These are phyloP conservation scores for Aplysina aerophoba DNA, from an alignment of 37 sponge, comb jelly and placozoan genomes.

Conservation along the genomic window DNA sequence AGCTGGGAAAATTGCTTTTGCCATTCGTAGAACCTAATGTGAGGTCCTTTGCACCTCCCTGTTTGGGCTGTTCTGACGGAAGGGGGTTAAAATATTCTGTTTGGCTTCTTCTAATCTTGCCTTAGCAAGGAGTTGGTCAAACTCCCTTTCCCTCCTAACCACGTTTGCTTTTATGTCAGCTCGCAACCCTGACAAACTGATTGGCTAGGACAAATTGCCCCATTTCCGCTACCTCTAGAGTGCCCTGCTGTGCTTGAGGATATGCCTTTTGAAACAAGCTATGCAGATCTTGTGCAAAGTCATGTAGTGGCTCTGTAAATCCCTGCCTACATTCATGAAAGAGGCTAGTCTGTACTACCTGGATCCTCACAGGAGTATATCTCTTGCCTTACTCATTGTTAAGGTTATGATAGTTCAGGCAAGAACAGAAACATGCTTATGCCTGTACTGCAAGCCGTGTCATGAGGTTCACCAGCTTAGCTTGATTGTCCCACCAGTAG, in stretches of 20 bases:
- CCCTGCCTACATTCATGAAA: conserved; percentile 56
- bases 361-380: conserved; percentile 48
- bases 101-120: conserved; percentile 56
- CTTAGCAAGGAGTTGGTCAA: conserved; percentile 33
- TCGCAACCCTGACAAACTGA: conserved; percentile 44
- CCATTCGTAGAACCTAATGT: too few species aligned
- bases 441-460: conserved; percentile 49
- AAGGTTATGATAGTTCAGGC: conserved; percentile 35
- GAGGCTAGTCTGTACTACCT: conserved; percentile 43
- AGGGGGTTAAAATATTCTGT: background rate
- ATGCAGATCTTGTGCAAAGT: conserved; percentile 56
- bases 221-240: conserved; percentile 38
- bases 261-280: conserved; percentile 48
- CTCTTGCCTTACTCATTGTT: conserved; percentile 43
- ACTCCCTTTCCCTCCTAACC: conserved; percentile 24
- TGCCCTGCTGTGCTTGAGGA: background rate
- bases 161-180: conserved; percentile 26
- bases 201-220: conserved; percentile 39
- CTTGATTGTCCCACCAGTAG: conserved; percentile 27
- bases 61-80: background rate
- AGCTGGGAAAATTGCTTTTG: background rate
- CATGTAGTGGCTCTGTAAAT: conserved; percentile 48
- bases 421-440: conserved; percentile 53
- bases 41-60: too few species aligned
- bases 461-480: conserved; percentile 46